Evolutionary conservation across 2,113 vertebrate genomes (phyloP).

Genomic region (Colinus virginianus): DNA sequence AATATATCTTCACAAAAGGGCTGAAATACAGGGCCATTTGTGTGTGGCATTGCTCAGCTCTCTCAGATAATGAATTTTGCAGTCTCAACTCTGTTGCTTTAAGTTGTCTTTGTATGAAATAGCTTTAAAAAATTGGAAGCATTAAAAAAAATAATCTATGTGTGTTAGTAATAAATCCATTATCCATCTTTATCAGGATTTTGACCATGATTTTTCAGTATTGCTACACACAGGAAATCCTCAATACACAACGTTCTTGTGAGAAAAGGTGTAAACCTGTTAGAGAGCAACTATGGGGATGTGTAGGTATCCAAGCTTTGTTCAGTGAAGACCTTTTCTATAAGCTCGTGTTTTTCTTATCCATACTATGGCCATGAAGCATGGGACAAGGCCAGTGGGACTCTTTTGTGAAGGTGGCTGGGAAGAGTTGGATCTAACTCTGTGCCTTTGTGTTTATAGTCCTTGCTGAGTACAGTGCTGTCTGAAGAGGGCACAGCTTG

Average conservation of each 20-base stretch:
- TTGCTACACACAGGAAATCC: not conserved
- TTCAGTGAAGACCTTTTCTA: not conserved
- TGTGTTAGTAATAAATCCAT: not conserved
- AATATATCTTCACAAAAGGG: not conserved
- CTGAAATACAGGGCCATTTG: not conserved
- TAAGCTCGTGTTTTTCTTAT: not conserved
- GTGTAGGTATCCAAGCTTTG: not conserved
- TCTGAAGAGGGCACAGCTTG: not conserved
- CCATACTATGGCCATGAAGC: rapidly evolving
- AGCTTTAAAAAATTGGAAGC: not conserved
- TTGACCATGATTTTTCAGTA: not conserved
- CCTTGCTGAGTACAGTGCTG: rapidly evolving
- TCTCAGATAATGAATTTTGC: not conserved
- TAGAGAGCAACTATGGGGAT: not conserved
- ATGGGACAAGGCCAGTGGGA: not conserved
- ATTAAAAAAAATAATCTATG: not conserved
- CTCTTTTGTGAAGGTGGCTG: not conserved
- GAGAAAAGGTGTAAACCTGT: not conserved
- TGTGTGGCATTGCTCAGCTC: not conserved
- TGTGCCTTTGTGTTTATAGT: not conserved
- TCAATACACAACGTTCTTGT: not conserved
- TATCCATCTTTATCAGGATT: not conserved
- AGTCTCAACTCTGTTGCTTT: not conserved
- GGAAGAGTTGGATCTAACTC: not conserved
- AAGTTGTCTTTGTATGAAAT: not conserved